Percentiles rank a stretch among this genome's conserved stretches.
These are phyloP conservation scores for Phasianus colchicus DNA, from an alignment of 2,113 vertebrate genomes.

Conservation along the genomic window DNA sequence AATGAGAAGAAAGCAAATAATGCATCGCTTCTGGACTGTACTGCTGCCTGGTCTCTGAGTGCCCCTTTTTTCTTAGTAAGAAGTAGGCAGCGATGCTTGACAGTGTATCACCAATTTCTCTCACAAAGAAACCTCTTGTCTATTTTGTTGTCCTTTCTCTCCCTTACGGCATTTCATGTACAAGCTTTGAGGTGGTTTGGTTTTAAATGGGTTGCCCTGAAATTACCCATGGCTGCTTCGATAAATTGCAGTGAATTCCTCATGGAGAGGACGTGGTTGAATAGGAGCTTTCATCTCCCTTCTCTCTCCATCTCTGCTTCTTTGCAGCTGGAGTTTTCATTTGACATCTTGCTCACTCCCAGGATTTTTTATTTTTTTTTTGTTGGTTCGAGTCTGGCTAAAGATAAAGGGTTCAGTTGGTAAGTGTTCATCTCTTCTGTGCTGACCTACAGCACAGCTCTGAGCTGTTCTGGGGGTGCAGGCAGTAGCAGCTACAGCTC, in stretches of 20 bases:
- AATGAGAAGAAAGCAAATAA: not conserved
- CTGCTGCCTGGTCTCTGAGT: not conserved
- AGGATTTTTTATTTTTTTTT: not conserved
- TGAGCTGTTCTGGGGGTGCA: accelerated
- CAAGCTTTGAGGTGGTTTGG: not conserved
- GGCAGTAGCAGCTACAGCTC: not conserved
- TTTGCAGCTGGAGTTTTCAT: not conserved
- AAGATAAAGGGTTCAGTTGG: not conserved
- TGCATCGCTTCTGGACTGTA: not conserved
- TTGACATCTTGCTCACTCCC: not conserved
- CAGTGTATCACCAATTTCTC: not conserved
- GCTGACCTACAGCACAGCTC: not conserved
- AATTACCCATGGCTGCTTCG: accelerated
- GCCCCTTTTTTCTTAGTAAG: not conserved
- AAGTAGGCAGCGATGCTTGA: not conserved
- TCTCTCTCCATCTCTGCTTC: not conserved
- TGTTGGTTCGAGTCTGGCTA: not conserved
- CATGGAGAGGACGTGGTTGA: accelerated
- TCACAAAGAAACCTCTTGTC: not conserved
- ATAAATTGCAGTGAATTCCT: not conserved
- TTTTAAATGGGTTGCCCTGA: not conserved
- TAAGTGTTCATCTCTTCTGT: not conserved
- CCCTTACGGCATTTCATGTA: not conserved
- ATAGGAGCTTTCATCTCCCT: not conserved
- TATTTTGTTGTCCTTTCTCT: not conserved